Percentiles rank a stretch among this genome's conserved stretches.
Evolutionary conservation across 2,888 invertebrate genomes (phyloP).

Genomic region (Hydraecia micacea): DNA sequence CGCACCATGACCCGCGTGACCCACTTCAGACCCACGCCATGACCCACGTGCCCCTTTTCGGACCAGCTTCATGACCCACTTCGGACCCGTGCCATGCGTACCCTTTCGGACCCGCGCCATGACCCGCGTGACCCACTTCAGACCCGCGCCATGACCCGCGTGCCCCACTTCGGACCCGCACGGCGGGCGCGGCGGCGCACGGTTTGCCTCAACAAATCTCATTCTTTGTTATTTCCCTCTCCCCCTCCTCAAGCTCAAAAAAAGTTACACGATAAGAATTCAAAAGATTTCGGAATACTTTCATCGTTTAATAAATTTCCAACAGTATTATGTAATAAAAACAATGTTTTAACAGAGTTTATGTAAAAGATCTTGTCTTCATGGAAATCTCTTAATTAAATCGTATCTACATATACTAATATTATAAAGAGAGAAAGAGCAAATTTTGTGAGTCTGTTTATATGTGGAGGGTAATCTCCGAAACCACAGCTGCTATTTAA

Average conservation of each 20-base stretch:
- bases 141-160: neutral
- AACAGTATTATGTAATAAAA: conserved; percentile 44
- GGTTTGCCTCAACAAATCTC: conserved; percentile 10
- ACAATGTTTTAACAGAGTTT: conserved; percentile 46
- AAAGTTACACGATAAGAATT: conserved; percentile 54
- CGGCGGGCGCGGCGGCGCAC: neutral
- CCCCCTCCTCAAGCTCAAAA: conserved; percentile 33
- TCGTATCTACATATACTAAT: neutral
- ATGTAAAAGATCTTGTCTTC: conserved; percentile 15
- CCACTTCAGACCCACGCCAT: neutral
- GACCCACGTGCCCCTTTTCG: neutral
- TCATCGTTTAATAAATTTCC: conserved; percentile 49
- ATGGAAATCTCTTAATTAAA: conserved; percentile 18
- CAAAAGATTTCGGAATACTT: conserved; percentile 39
- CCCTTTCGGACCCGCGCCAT: neutral
- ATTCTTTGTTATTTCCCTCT: conserved; percentile 20
- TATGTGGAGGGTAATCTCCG: neutral
- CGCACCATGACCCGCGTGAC: neutral
- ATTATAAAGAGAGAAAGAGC: neutral
- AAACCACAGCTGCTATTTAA: neutral
- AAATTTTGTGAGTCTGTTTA: neutral
- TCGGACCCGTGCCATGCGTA: neutral
- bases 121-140: neutral
- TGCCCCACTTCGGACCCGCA: no score
- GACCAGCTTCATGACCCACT: neutral